Base-by-base conservation (phyloP, 2,888 invertebrate genomes). In the Pristionchus japonicus region DNA sequence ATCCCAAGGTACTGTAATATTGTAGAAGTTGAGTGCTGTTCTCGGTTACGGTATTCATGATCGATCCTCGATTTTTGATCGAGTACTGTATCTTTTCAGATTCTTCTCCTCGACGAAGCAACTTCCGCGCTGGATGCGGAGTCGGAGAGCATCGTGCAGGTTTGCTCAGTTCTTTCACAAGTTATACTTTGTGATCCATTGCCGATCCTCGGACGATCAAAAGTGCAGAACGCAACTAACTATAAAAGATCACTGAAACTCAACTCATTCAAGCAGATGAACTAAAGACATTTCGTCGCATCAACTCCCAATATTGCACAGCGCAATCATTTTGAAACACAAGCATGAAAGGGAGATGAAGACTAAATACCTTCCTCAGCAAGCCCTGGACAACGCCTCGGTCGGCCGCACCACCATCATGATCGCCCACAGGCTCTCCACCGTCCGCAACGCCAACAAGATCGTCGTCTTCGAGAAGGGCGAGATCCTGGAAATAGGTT, bases 401-500 rank as follows among this genome's bases (percentile, higher is more conserved):
- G 31, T 37, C 31, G 86, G 86, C 11, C 49, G 86, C 37, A 86
- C 86, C 34, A 86, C 86, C 31, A 86, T 86, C 49, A 86, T 86
- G 86, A 86, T 86, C 49, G 86, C 86, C 0, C 86, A 86, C 27
- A 70, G 86, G 6, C 86, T 86, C 13, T 86, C 86, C 1, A 86
- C 86, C n/a, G 86, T 86, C 17, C 27, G 86, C 11, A 86, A 86
- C 20, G 86, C 86, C 0, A 70, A 86, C 70, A 86, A 86, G 49
- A 86, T 86, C 70, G 86, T 86, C 70, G 86, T 86, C 15, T 86
- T 86, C 86, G 86, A 86, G 20, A 86, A 86, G 86, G 86, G 86
- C 1, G 49, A 67, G 37, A 86, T 86, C 1, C 49, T 86, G 49
- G 86, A 86, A 34, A 86, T 86, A 49, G 86, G 86, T 86, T 15